Evolutionary conservation across 1,140 invertebrate species (phyloP), one percentile per base, ranked within the genome.

Genomic region (Megalopta genalis): DNA sequence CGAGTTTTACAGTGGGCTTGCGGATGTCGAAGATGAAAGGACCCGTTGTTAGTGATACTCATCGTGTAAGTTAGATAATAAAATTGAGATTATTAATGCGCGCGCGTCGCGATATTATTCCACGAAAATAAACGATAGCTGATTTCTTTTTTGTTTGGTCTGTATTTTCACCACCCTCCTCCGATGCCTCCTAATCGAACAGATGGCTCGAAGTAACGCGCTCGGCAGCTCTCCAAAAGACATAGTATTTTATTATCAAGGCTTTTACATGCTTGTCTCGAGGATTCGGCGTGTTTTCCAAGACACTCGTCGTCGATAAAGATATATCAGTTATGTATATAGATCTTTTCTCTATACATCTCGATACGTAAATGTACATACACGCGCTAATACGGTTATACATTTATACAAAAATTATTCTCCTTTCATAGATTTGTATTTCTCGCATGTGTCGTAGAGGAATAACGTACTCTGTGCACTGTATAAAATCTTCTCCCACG

Each of bases 221-320:
- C 21, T 25, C n/a, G 52, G 78, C 49, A 14, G 59, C 9, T 70
- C 60, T 39, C 16, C 18, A 86, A 86, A 91, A 88, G 81, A 87
- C 84, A 89, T 88, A 82, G 84, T 88, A 32, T 87, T 91, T 91
- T 92, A 90, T 91, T 90, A 86, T 88, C 82, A 79, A 88, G 86
- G 84, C 85, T 90, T n/a, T n/a, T 90, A 90, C 87, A 90, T 83
- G 80, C 39, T 63, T 42, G 27, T 76, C 54, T 23, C 25, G 25
- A 67, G 21, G 49, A 46, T 73, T 27, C 49, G 57, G 42, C 52
- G 65, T 46, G 27, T 52, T 25, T 32, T 64, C 65, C 69, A 71
- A 80, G 54, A 83, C 62, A 54, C 75, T 77, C 54, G 68, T 62
- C 64, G 37, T 77, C 62, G 52, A 80, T 74, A 67, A 67, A 74